These are phyloP conservation scores for Heliconius ismenius DNA, from an alignment of 2,888 invertebrate genomes.

Conservation along the genomic window DNA sequence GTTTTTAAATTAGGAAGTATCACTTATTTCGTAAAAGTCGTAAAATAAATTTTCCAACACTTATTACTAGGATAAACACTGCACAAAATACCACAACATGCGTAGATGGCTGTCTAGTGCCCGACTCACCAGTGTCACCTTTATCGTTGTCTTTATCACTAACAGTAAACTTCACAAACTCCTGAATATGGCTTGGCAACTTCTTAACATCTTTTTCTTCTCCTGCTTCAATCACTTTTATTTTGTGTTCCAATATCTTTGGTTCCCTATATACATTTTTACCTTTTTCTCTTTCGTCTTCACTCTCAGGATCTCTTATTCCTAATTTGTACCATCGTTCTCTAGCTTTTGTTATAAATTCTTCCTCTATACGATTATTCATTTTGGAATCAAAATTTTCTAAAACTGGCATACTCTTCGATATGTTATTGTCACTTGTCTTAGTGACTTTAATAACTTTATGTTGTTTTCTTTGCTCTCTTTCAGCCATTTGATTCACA, in stretches of 20 bases:
- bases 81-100: constrained; percentile 78
- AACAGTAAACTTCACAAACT: constrained; percentile 86
- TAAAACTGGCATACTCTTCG: constrained; percentile 68
- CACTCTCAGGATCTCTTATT: constrained; percentile 85
- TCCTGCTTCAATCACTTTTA: constrained; percentile 85
- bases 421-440: constrained; percentile 55
- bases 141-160: constrained; percentile 80
- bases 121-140: constrained; percentile 77
- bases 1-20: constrained; percentile 46
- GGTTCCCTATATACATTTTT: constrained; percentile 68
- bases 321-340: constrained; percentile 86
- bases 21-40: constrained; percentile 66
- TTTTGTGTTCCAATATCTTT: constrained; percentile 74
- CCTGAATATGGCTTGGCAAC: constrained; percentile 89
- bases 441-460: constrained; percentile 91
- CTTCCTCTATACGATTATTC: constrained; percentile 84
- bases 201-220: constrained; percentile 83
- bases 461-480: constrained; percentile 89
- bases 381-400: constrained; percentile 67
- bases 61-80: constrained; percentile 74
- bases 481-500: constrained; percentile 88
- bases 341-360: constrained; percentile 89
- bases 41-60: constrained; percentile 69
- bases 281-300: constrained; percentile 77
- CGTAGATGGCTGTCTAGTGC: constrained; percentile 67